Evolutionary conservation across 2,113 vertebrate genomes (phyloP).

Genomic region (Lota lota): DNA sequence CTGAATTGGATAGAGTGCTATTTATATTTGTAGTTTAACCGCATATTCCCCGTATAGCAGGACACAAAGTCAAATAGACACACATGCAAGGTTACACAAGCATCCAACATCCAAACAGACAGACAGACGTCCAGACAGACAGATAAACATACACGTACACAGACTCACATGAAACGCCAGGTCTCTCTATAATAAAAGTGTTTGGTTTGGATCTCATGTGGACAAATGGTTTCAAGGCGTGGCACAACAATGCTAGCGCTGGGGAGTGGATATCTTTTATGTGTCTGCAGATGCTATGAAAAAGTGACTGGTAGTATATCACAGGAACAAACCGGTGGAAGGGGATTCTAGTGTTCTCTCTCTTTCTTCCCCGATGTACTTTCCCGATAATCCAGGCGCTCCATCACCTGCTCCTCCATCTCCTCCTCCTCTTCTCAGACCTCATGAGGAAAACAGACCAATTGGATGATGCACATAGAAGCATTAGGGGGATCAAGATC

Average conservation of each 20-base stretch:
- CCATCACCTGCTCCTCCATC: conserved; percentile 16
- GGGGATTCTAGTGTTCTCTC: conserved; percentile 10
- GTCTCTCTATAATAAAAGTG: not conserved
- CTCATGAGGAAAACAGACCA: conserved; percentile 26
- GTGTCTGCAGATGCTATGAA: conserved; percentile 27
- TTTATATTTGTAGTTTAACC: too few relatives aligned
- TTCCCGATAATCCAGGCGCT: conserved; percentile 16
- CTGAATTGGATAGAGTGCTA: too few relatives aligned
- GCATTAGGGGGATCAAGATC: too few relatives aligned
- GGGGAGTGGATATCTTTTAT: conserved; percentile 27
- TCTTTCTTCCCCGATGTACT: conserved; percentile 40
- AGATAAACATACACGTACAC: not conserved
- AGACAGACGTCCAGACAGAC: too few relatives aligned
- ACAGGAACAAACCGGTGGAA: conserved; percentile 26
- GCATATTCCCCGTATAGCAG: too few relatives aligned
- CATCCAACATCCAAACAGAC: too few relatives aligned
- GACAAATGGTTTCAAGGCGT: conserved; percentile 24
- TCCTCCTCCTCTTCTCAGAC: conserved; percentile 6
- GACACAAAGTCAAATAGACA: too few relatives aligned
- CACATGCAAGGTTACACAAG: too few relatives aligned
- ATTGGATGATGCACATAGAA: not conserved
- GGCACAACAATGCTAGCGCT: conserved; percentile 34
- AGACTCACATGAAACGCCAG: not conserved
- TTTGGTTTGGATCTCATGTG: conserved; percentile 31
- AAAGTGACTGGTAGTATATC: conserved; percentile 27